Percentiles rank a stretch among this genome's conserved stretches.
Evolutionary conservation across 1,140 invertebrate genomes (phyloP).

Genomic region (Drosophila novamexicana): DNA sequence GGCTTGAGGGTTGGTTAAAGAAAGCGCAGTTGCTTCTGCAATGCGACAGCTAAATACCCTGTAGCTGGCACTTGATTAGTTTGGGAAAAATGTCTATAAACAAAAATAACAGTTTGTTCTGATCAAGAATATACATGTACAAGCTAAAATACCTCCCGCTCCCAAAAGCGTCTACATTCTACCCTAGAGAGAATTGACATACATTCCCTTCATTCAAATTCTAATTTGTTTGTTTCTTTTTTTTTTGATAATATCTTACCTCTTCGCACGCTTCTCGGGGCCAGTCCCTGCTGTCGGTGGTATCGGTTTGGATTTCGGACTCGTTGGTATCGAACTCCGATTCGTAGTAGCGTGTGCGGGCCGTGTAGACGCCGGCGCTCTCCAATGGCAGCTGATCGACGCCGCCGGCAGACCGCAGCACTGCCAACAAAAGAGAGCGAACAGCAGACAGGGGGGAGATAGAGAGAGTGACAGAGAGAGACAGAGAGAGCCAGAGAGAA

Average conservation of each 20-base stretch:
- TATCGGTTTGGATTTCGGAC: neutral
- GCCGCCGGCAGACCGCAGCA: neutral
- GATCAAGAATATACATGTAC: too few species aligned
- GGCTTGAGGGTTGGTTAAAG: neutral
- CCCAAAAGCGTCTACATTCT: too few species aligned
- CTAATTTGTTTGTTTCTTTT: too few species aligned
- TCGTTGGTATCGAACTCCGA: conserved; percentile 14
- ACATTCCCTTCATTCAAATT: too few species aligned
- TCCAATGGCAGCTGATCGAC: neutral
- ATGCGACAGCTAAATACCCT: too few species aligned
- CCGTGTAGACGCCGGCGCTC: neutral
- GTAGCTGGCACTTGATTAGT: too few species aligned
- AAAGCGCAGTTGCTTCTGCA: neutral
- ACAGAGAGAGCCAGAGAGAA: neutral
- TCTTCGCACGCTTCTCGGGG: neutral
- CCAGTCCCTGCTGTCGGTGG: neutral
- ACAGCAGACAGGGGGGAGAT: neutral
- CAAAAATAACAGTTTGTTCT: neutral
- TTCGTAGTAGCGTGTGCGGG: conserved; percentile 19
- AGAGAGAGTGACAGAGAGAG: neutral
- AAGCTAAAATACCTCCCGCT: too few species aligned
- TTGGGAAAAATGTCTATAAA: neutral
- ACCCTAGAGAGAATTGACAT: too few species aligned
- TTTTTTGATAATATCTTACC: neutral
- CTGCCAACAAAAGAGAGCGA: neutral